Percentiles rank a stretch among this genome's conserved stretches.
Conservation (phyloP, 64 coral and sea anemone species). For the Porites lutea region DNA sequence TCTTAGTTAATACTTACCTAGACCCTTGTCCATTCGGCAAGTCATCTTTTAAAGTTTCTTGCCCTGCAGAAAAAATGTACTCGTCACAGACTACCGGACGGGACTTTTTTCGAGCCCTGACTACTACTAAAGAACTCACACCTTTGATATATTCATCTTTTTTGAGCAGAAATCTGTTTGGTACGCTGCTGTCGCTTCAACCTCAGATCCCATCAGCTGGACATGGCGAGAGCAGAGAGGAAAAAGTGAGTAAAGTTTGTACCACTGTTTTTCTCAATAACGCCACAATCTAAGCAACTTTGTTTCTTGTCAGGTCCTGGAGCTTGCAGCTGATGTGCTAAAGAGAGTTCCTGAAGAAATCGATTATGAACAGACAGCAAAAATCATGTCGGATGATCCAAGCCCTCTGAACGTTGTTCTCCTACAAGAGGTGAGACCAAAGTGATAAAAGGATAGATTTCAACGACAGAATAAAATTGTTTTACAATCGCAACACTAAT, state of each 20-base stretch:
- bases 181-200: conserved; percentile 91
- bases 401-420: conserved; percentile 95
- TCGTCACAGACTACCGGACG: no score
- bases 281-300: not conserved
- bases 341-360: conserved; percentile 97
- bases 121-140: no score
- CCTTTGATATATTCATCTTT: not conserved
- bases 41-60: no score
- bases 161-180: conserved; percentile 84
- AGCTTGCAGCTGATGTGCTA: conserved; percentile 95
- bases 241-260: conserved; percentile 67
- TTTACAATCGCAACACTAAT: not conserved
- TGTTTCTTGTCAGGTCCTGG: conserved; percentile 75
- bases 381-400: conserved; percentile 97
- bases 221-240: conserved; percentile 89
- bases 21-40: no score
- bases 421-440: conserved; percentile 84
- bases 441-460: no score
- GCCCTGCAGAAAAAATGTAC: no score
- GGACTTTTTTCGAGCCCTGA: no score
- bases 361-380: conserved; percentile 99
- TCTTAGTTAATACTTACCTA: no score
- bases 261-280: no score
- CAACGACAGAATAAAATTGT: no score
- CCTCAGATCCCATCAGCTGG: conserved; percentile 82